Percentiles rank a stretch among this genome's conserved stretches.
These are phyloP conservation scores for Atethmia centrago DNA, from an alignment of 2,888 invertebrate genomes.

Conservation along the genomic window DNA sequence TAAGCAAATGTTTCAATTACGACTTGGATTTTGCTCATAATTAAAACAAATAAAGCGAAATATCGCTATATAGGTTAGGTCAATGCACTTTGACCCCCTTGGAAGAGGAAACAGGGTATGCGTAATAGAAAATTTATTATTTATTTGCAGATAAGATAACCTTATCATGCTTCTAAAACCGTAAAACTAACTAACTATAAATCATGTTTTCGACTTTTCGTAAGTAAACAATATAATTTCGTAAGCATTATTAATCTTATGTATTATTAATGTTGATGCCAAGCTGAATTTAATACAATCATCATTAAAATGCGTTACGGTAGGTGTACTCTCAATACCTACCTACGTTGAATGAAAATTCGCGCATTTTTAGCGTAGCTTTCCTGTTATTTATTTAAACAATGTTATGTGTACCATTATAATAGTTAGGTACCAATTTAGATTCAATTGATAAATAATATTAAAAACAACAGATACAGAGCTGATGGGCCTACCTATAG, in stretches of 20 bases:
- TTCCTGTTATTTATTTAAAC: background rate
- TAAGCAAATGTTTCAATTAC: slow-evolving; percentile 1
- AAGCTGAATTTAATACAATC: slow-evolving; percentile 3
- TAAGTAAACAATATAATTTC: slow-evolving; percentile 10
- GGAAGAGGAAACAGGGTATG: background rate
- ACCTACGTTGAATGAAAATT: background rate
- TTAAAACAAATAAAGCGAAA: slow-evolving; percentile 20
- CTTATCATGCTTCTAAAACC: slow-evolving; percentile 1
- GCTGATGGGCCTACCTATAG: too few species aligned
- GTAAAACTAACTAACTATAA: too few species aligned
- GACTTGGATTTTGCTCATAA: background rate
- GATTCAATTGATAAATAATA: background rate
- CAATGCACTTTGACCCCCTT: slow-evolving; percentile 39
- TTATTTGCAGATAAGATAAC: slow-evolving; percentile 21
- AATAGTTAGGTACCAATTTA: background rate
- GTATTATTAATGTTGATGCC: slow-evolving; percentile 8
- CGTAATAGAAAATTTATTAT: slow-evolving; percentile 6
- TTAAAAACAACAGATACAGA: too few species aligned
- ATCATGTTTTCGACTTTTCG: background rate
- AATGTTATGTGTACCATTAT: background rate
- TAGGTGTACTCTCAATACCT: background rate
- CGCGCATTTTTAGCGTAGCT: background rate
- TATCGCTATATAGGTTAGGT: slow-evolving; percentile 40
- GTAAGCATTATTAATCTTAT: background rate
- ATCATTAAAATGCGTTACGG: background rate